Conservation (phyloP, 2,888 invertebrate genomes). For the Neoitamus cyanurus region DNA sequence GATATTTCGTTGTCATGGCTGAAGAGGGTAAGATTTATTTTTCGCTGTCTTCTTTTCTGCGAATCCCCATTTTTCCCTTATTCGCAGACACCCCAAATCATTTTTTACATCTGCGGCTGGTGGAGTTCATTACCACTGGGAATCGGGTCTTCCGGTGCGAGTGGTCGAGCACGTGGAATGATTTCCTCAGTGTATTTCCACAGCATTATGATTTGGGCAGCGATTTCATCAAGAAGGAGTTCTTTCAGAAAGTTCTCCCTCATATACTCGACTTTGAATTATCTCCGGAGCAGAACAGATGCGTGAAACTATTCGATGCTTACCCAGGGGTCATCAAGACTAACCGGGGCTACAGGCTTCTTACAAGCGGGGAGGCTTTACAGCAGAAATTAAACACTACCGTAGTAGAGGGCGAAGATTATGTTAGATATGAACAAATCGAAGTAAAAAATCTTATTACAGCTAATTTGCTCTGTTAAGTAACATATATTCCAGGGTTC, state of each 20-base stretch:
- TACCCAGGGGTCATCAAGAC: background rate
- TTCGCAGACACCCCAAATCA: background rate
- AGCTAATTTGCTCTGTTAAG: background rate
- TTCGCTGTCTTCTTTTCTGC: background rate
- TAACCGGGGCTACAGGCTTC: background rate
- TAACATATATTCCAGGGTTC: background rate
- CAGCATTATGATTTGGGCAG: background rate
- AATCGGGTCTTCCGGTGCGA: conserved; percentile 27
- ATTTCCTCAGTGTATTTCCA: conserved; percentile 1
- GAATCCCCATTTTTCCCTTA: background rate
- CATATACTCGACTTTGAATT: background rate
- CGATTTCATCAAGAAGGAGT: background rate
- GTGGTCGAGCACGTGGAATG: conserved; percentile 12
- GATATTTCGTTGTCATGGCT: background rate
- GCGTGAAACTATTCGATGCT: background rate
- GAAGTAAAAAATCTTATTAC: background rate
- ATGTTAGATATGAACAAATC: background rate
- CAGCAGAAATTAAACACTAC: background rate
- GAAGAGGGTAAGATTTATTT: background rate
- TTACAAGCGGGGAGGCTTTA: background rate
- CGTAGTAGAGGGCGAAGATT: background rate
- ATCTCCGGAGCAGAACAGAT: background rate
- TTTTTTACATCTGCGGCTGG: background rate
- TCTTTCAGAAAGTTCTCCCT: conserved; percentile 13
- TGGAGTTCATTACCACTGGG: background rate